These are phyloP conservation scores for Cremastinae sp. DNA, from an alignment of 2,888 invertebrate genomes.

Conservation along the genomic window DNA sequence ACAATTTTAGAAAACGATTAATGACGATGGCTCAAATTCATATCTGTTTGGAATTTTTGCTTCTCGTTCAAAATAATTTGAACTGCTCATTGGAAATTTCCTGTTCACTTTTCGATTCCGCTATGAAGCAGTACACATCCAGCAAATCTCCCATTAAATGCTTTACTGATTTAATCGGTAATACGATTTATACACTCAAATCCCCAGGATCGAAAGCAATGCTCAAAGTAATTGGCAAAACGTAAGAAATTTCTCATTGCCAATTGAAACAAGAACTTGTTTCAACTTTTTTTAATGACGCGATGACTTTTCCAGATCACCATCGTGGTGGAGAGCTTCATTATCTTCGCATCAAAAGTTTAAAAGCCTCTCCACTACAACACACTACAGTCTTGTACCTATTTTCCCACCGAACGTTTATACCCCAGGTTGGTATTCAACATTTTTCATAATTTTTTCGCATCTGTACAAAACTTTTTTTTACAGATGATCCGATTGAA, in stretches of 20 bases:
- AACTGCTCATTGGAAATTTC: conserved; percentile 67
- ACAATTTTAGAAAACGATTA: conserved; percentile 68
- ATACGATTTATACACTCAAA: conserved; percentile 65
- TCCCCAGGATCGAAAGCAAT: conserved; percentile 62
- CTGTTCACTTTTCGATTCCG: conserved; percentile 66
- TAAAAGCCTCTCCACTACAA: conserved; percentile 64
- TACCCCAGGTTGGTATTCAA: conserved; percentile 50
- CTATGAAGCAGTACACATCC: conserved; percentile 67
- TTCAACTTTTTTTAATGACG: background rate
- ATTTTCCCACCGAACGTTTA: conserved; percentile 71
- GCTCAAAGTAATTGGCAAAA: conserved; percentile 63
- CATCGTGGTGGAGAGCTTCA: conserved; percentile 63
- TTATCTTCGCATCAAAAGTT: conserved; percentile 64
- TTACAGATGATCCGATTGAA: conserved; percentile 50
- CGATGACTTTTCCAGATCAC: conserved; percentile 50
- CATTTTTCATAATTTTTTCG: background rate
- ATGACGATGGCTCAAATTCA: conserved; percentile 71
- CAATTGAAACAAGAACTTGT: conserved; percentile 4
- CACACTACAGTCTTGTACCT: conserved; percentile 67
- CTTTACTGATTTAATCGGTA: conserved; percentile 61
- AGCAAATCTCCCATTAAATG: conserved; percentile 66
- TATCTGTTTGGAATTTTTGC: conserved; percentile 72
- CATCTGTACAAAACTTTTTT: conserved; percentile 18
- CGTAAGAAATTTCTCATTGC: conserved; percentile 59
- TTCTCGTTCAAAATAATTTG: conserved; percentile 71